These are phyloP conservation scores for Bombus breviceps DNA, from an alignment of 1,140 invertebrate genomes.

Conservation along the genomic window DNA sequence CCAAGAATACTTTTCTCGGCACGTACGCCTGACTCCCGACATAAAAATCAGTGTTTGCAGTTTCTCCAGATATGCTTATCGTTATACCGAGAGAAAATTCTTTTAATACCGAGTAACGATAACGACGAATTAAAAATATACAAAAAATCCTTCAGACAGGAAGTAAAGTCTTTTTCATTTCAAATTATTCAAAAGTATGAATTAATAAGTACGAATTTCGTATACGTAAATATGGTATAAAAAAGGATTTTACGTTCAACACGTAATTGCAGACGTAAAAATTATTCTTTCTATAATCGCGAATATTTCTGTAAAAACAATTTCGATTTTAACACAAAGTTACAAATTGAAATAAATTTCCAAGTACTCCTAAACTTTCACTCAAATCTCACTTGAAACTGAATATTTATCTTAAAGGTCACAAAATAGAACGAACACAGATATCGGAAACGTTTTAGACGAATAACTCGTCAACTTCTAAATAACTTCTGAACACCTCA, in stretches of 20 bases:
- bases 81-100: background rate
- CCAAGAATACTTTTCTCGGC: conserved; percentile 28
- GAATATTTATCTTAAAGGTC: background rate
- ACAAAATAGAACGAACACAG: background rate
- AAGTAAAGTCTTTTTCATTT: background rate
- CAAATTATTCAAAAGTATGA: background rate
- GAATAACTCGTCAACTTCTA: conserved; percentile 4
- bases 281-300: background rate
- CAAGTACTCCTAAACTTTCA: background rate
- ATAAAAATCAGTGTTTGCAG: conserved; percentile 6
- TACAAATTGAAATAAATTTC: background rate
- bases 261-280: no score
- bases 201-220: background rate
- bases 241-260: no score
- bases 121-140: background rate
- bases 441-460: conserved; percentile 13
- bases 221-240: background rate
- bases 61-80: background rate
- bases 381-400: background rate
- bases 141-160: background rate
- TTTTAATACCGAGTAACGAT: background rate
- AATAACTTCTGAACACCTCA: conserved; percentile 33
- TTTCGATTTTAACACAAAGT: background rate
- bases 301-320: background rate
- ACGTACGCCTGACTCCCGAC: background rate